These are phyloP conservation scores for Melanostoma scalare DNA, from an alignment of 2,888 invertebrate genomes.

Conservation along the genomic window DNA sequence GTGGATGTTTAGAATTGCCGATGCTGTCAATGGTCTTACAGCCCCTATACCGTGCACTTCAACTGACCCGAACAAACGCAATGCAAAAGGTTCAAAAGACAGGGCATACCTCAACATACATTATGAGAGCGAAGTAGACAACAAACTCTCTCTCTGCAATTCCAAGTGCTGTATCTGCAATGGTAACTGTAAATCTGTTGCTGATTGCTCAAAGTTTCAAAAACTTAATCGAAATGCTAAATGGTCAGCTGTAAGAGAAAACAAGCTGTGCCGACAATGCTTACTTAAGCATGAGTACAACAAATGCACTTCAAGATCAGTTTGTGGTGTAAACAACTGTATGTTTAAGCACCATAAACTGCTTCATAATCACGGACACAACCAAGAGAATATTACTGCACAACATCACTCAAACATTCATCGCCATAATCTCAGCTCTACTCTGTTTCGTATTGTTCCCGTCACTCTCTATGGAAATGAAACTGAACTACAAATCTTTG, in stretches of 20 bases:
- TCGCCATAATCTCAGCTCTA: neutral
- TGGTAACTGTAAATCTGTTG: slow-evolving; percentile 1
- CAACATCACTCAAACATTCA: slow-evolving; percentile 19
- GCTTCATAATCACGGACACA: slow-evolving; percentile 1
- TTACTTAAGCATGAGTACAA: neutral
- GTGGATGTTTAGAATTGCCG: slow-evolving; percentile 9
- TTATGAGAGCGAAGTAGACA: neutral
- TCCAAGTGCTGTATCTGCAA: slow-evolving; percentile 1
- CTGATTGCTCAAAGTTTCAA: slow-evolving; percentile 9
- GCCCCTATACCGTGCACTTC: neutral
- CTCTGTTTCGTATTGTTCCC: too few species aligned
- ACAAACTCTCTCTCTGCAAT: slow-evolving; percentile 8
- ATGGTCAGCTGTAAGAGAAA: slow-evolving; percentile 13
- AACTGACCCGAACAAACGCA: neutral
- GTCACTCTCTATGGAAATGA: too few species aligned
- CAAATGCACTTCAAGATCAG: neutral
- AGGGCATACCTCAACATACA: slow-evolving; percentile 5
- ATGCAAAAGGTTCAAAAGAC: neutral
- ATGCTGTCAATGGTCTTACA: slow-evolving; percentile 17
- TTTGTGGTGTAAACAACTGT: slow-evolving; percentile 11
- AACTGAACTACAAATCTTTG: too few species aligned
- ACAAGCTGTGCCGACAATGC: neutral
- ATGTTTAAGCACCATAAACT: slow-evolving; percentile 18
- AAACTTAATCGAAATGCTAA: neutral
- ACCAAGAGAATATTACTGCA: slow-evolving; percentile 2